Base-by-base conservation (phyloP, 2,888 invertebrate genomes). In the Pedicia rivosa region DNA sequence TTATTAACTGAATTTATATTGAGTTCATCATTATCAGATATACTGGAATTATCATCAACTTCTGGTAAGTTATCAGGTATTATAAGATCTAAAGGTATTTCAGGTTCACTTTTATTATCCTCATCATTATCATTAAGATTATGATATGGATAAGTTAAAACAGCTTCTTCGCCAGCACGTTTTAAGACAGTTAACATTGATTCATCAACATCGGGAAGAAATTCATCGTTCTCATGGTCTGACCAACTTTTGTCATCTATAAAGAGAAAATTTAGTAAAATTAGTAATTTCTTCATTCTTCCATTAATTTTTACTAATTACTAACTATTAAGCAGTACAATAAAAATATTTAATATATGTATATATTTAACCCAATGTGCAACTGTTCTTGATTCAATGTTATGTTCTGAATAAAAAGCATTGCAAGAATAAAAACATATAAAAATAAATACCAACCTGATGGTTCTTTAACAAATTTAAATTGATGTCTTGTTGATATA, bases 41-140 rank as follows among this genome's bases (percentile, higher is more conserved):
- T 53, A 9, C 57, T 54, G 14, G 57, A 57, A 39, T 54, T 49
- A 42, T 59, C 61, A 48, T 59, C 55, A 10, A 59, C 54, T 48
- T 59, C 60, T 5, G 60, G 60, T 50, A 60, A 56, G 3, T 50
- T 44, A 41, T 61, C 61, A 22, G 55, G 55, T 45, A 60, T 57
- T 15, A 61, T 44, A 14, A 61, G 42, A 31, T 61, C 61, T 1
- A 54, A 51, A 14, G 61, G 60, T 40, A 60, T 50, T 40, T 60
- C 60, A 2, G 17, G 14, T 42, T 59, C 61, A 43, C 55, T 58
- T 39, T 50, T 52, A 15, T 57, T 56, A 12, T 57, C 57, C 8
- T 40, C 44, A 24, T 50, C 48, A 14, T 48, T 49, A 14, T 46
- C 46, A 14, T 36, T 38, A 13, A 50, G 47, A 25, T 45, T 44